Evolutionary conservation across 2,113 vertebrate species (phyloP).

Genomic region (Chascanopsetta lugubris): DNA sequence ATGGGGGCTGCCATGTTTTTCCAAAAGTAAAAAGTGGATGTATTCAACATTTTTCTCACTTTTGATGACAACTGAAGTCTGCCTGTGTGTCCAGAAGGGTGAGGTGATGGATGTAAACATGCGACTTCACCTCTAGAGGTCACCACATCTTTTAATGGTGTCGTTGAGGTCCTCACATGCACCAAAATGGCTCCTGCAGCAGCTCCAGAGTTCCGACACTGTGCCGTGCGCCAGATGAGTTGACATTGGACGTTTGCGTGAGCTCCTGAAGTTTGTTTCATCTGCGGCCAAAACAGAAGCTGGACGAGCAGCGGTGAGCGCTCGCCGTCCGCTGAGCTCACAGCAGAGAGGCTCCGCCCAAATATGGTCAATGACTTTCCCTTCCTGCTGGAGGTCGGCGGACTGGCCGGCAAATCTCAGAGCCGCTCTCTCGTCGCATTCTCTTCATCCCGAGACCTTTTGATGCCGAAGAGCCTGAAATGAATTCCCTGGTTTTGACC

Average conservation of each 20-base stretch:
- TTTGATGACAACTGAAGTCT: too few species aligned
- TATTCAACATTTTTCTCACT: too few species aligned
- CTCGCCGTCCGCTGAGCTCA: conserved; percentile 29
- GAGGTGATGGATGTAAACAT: too few species aligned
- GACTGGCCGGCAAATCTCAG: conserved; percentile 15
- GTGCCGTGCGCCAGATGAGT: conserved; percentile 35
- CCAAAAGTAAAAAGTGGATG: too few species aligned
- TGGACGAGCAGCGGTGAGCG: conserved; percentile 22
- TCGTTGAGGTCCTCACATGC: not conserved
- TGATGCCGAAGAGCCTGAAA: not conserved
- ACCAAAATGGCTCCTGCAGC: conserved; percentile 38
- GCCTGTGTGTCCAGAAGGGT: too few species aligned
- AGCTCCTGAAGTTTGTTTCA: conserved; percentile 55
- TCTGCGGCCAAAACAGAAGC: conserved; percentile 51
- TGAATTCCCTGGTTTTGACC: conserved; percentile 25
- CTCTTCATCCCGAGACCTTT: conserved; percentile 9
- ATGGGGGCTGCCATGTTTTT: too few species aligned
- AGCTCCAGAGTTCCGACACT: conserved; percentile 24
- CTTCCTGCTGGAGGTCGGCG: conserved; percentile 64
- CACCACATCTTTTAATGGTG: conserved; percentile 25
- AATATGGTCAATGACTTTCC: conserved; percentile 47
- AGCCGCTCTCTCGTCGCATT: too few species aligned
- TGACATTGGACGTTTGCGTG: conserved; percentile 23
- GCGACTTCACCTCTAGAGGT: too few species aligned
- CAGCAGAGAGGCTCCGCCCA: conserved; percentile 27